These are phyloP conservation scores for Belonocnema kinseyi DNA, from an alignment of 1,140 invertebrate species.

Conservation along the genomic window DNA sequence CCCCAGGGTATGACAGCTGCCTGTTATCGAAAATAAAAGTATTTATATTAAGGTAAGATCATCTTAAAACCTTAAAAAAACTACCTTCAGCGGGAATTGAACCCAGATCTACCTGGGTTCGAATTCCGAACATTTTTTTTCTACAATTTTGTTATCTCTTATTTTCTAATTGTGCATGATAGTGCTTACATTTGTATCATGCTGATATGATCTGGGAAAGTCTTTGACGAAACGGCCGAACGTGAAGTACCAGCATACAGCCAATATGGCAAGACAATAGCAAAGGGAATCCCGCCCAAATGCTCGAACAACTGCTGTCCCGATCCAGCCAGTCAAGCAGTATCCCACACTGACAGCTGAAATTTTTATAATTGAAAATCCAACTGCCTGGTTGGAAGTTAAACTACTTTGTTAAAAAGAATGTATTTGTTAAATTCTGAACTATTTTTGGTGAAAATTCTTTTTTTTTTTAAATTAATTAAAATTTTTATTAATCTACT, in stretches of 20 bases:
- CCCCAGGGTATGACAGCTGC: slow-evolving; percentile 77
- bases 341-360: slow-evolving; percentile 78
- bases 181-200: slow-evolving; percentile 71
- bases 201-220: slow-evolving; percentile 72
- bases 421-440: no score
- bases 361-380: slow-evolving; percentile 25
- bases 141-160: not conserved
- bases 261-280: slow-evolving; percentile 77
- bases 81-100: no score
- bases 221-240: slow-evolving; percentile 84
- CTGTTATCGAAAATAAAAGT: slow-evolving; percentile 46
- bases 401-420: no score
- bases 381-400: no score
- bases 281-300: slow-evolving; percentile 78
- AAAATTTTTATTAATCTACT: no score
- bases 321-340: slow-evolving; percentile 77
- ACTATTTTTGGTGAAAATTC: no score
- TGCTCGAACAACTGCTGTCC: slow-evolving; percentile 75
- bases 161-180: not conserved
- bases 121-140: not conserved
- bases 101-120: no score
- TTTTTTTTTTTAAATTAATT: no score
- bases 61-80: not conserved
- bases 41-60: not conserved
- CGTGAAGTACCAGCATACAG: slow-evolving; percentile 81